phyloP scores from a whole-genome alignment of 1,140 invertebrate genomes.

The Eumaeus atala region DNA sequence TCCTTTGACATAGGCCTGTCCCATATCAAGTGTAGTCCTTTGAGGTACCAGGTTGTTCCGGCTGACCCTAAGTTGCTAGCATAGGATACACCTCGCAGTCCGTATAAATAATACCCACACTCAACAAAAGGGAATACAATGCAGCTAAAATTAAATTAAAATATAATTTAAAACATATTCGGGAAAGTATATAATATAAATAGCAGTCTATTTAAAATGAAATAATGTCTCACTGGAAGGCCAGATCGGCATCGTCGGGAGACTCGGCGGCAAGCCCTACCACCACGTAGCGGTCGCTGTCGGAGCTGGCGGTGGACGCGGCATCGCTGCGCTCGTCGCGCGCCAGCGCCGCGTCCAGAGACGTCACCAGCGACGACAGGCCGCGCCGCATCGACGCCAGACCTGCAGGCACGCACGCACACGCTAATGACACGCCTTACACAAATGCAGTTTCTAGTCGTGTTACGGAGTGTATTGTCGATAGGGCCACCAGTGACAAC shows the following conservation, averaged over 20 bases:
- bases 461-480: too few species aligned
- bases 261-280: slow-evolving; percentile 78
- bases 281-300: slow-evolving; percentile 85
- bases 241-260: slow-evolving; percentile 78
- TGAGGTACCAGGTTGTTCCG: too few species aligned
- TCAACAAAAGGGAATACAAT: too few species aligned
- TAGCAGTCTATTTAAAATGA: background rate
- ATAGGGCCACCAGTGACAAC: too few species aligned
- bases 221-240: slow-evolving; percentile 68
- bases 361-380: slow-evolving; percentile 85
- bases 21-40: too few species aligned
- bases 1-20: too few species aligned
- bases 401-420: slow-evolving; percentile 44
- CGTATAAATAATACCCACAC: too few species aligned
- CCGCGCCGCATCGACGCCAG: slow-evolving; percentile 86
- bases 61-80: too few species aligned
- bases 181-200: background rate
- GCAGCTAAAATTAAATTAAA: too few species aligned
- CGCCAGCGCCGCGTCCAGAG: slow-evolving; percentile 84
- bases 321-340: slow-evolving; percentile 83
- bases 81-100: too few species aligned
- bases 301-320: slow-evolving; percentile 85
- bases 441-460: too few species aligned
- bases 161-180: background rate
- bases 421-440: background rate